These are phyloP conservation scores for Chionoecetes opilio DNA, from an alignment of 1,140 invertebrate genomes.

Conservation along the genomic window DNA sequence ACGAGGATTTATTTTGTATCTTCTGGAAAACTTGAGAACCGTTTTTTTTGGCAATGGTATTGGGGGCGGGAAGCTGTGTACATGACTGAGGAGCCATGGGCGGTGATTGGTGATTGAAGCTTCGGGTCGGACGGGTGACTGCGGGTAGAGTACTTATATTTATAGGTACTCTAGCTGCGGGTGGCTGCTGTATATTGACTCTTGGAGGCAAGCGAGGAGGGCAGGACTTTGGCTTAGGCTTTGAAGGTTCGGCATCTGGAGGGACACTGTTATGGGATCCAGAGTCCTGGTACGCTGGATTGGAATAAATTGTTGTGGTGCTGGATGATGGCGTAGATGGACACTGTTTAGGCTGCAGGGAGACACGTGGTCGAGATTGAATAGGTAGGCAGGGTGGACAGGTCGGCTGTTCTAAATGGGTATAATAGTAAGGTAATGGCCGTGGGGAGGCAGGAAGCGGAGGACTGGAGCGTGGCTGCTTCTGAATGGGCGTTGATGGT, in stretches of 20 bases:
- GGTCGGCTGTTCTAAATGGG: not conserved
- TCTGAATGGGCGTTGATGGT: conserved; percentile 54
- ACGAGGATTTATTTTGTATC: not conserved
- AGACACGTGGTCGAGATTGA: not conserved
- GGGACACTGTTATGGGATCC: not conserved
- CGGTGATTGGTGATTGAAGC: not conserved
- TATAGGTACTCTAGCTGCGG: too few relatives aligned
- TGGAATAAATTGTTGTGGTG: not conserved
- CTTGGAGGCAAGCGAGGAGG: not conserved
- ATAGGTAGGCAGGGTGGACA: conserved; percentile 36
- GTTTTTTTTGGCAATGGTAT: not conserved
- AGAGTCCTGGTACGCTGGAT: not conserved
- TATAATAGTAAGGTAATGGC: not conserved
- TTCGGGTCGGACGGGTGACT: not conserved
- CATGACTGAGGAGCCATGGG: not conserved
- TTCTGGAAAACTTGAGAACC: not conserved
- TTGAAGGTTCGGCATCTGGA: not conserved
- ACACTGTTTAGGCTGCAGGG: not conserved
- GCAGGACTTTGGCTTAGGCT: not conserved
- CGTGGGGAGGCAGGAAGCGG: conserved; percentile 37
- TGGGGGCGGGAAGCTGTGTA: not conserved
- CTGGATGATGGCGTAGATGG: not conserved
- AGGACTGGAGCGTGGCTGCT: conserved; percentile 39
- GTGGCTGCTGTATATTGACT: not conserved
- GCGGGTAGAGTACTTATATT: not conserved